Base-by-base conservation (phyloP, 2,888 invertebrate species). In the Sesia bembeciformis region DNA sequence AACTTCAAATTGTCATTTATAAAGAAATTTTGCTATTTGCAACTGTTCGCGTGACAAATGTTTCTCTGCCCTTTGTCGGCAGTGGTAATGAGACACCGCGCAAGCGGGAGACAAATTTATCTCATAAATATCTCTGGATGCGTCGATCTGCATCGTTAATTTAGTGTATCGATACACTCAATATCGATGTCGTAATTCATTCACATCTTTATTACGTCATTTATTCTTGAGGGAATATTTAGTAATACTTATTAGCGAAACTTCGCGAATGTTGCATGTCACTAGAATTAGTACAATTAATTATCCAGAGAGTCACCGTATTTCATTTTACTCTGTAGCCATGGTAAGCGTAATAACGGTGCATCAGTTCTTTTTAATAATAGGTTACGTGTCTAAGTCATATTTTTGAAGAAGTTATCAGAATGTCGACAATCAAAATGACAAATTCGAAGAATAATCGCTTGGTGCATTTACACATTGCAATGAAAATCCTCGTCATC, bases 51-150 rank as follows among this genome's bases (percentile, higher is more conserved):
- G 74, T 85, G 84, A 86, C 83, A 84, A 87, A 86, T 84, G 78
- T 64, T 64, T 68, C 63, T 64, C 66, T 69, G 60, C 57, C 62
- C 85, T 87, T 87, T 88, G 87, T 85, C 87, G 87, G 87, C 78
- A 62, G 60, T 70, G 57, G 72, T 84, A 87, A 87, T 86, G 83
- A 84, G 83, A 80, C 81, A 66, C 74, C 68, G 70, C 62, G 73
- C 77, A 70, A 73, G 69, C 70, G 68, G 67, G 75, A 77, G 84
- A 87, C 85, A 87, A 87, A 87, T 88, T 85, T 76, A 78, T 74
- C 77, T 74, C 84, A 84, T 84, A 87, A 87, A 86, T 87, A 81
- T 83, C 78, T 71, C 70, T 60, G 69, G 81, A 80, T 77, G 80
- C 79, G 77, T 78, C 80, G 82, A 85, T 84, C 78, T 77, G 78